Evolutionary conservation across 2,797 vertebrate species (phyloP).

Genomic region (Lutjanus argentimaculatus): DNA sequence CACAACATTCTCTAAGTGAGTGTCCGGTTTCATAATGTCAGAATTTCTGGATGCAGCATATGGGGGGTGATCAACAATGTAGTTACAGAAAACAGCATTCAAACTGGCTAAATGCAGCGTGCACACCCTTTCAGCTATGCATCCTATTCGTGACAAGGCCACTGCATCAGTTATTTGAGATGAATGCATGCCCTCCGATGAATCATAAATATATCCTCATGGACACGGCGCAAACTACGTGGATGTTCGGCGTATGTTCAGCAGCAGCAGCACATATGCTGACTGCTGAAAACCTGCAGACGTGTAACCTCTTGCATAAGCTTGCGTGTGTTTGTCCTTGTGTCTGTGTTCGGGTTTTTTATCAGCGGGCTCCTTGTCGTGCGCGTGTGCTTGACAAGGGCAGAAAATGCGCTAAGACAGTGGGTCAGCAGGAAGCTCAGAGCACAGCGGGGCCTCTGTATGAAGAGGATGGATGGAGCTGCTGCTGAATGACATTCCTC

Average conservation of each 20-base stretch:
- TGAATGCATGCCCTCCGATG: not conserved
- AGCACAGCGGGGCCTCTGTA: slow-evolving; percentile 62
- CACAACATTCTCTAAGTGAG: too few relatives aligned
- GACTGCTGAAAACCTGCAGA: slow-evolving; percentile 21
- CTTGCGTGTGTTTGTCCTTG: slow-evolving; percentile 9
- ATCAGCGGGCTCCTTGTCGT: slow-evolving; percentile 8
- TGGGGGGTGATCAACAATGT: not conserved
- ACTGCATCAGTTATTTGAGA: not conserved
- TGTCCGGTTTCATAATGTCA: too few relatives aligned
- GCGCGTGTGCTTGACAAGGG: not conserved
- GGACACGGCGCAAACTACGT: not conserved
- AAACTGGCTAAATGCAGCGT: not conserved
- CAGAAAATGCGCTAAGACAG: slow-evolving; percentile 32
- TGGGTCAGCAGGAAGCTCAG: slow-evolving; percentile 34
- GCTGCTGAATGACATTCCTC: slow-evolving; percentile 56
- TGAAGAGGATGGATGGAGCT: not conserved
- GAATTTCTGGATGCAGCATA: not conserved
- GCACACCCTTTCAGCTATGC: not conserved
- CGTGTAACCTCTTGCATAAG: slow-evolving; percentile 4
- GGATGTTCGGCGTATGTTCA: not conserved
- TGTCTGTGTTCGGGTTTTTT: slow-evolving; percentile 12
- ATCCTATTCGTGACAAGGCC: not conserved
- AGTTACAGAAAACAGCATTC: not conserved
- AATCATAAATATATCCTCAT: not conserved
- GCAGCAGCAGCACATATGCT: slow-evolving; percentile 10